These are phyloP conservation scores for Tenthredo notha DNA, from an alignment of 2,888 invertebrate species.

Conservation along the genomic window DNA sequence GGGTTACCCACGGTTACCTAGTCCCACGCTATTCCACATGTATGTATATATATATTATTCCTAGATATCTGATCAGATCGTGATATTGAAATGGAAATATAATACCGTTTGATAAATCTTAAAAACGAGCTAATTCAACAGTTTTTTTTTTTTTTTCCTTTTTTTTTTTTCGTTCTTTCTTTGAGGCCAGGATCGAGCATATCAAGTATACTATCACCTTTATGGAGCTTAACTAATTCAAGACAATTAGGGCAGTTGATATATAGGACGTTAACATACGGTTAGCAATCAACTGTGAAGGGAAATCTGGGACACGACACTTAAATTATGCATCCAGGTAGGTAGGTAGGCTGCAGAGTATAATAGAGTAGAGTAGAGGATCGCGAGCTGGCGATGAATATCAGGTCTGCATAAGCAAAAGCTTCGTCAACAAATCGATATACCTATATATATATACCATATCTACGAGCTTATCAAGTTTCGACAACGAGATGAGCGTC, in stretches of 20 bases:
- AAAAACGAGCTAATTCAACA: neutral
- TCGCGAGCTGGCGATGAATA: neutral
- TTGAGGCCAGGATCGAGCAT: too few relatives aligned
- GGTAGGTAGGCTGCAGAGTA: neutral
- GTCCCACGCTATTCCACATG: neutral
- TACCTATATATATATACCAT: neutral
- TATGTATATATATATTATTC: neutral
- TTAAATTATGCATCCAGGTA: conserved; percentile 44
- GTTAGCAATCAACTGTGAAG: conserved; percentile 33
- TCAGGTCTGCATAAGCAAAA: conserved; percentile 38
- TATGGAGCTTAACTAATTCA: conserved; percentile 19
- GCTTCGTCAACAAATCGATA: conserved; percentile 17
- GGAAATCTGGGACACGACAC: conserved; percentile 44
- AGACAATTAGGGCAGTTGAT: neutral
- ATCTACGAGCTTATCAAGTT: neutral
- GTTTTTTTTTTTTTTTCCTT: neutral
- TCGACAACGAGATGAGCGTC: neutral
- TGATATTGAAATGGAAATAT: neutral
- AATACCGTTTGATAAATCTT: neutral
- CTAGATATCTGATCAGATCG: neutral
- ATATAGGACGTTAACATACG: neutral
- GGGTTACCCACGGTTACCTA: conserved; percentile 23
- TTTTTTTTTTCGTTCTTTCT: neutral
- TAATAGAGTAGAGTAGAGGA: neutral
- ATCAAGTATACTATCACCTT: neutral